phyloP scores from a whole-genome alignment of 2,113 vertebrate species.

The Urocolius indicus region DNA sequence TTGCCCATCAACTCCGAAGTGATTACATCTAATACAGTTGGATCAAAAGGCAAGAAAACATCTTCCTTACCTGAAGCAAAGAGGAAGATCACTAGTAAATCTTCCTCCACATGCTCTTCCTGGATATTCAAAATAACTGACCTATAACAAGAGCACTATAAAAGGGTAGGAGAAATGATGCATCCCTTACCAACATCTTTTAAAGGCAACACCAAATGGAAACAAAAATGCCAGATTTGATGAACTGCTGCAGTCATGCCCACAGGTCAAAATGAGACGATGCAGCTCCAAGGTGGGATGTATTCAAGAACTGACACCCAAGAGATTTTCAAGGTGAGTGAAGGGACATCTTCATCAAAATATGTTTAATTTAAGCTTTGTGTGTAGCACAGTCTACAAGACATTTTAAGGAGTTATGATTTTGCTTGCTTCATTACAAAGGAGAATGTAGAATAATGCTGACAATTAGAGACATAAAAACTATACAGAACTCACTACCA shows the following conservation, averaged over 20 bases:
- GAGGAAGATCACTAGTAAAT: background rate
- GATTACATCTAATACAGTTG: background rate
- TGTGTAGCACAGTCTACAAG: background rate
- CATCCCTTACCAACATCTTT: background rate
- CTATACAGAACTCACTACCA: background rate
- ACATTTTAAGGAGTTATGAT: background rate
- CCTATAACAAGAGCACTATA: background rate
- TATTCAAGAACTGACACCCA: background rate
- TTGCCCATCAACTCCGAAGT: fast-evolving
- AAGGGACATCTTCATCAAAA: background rate
- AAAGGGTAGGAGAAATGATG: background rate
- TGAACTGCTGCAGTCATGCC: background rate
- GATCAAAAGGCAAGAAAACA: background rate
- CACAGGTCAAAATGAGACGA: background rate
- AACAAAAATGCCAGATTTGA: background rate
- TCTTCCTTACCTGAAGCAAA: background rate
- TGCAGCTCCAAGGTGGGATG: background rate
- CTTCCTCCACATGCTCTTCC: background rate
- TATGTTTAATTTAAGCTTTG: background rate
- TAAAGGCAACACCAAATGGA: background rate
- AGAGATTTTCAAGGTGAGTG: background rate
- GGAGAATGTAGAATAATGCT: background rate
- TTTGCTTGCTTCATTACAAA: background rate
- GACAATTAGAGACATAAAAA: background rate
- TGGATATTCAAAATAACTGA: background rate